A percentile compares a stretch with the other conserved stretches of the same genome.
phyloP scores from a whole-genome alignment of 2,113 vertebrate genomes.

The Phylloscopus trochilus region DNA sequence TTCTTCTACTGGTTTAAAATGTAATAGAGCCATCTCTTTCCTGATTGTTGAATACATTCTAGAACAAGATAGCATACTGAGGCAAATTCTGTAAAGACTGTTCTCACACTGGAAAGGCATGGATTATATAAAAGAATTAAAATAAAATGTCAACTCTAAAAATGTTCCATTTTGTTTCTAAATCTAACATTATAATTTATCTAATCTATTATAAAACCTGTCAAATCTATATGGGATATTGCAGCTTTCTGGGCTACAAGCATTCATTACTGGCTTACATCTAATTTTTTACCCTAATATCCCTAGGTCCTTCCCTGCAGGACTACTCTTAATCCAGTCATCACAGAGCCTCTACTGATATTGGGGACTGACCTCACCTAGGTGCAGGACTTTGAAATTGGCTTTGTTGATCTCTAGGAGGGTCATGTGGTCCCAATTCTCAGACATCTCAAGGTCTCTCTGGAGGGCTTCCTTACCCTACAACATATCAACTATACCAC shows the following conservation, averaged over 20 bases:
- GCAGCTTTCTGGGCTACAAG: not conserved
- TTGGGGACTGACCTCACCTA: not conserved
- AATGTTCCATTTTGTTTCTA: not conserved
- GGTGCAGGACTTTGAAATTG: not conserved
- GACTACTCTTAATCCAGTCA: not conserved
- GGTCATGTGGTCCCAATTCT: not conserved
- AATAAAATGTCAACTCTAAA: not conserved
- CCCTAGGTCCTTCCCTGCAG: not conserved
- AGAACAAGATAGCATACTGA: not conserved
- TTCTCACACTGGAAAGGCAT: not conserved
- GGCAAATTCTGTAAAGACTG: not conserved
- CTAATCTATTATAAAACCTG: not conserved
- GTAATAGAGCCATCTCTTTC: not conserved
- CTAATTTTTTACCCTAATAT: not conserved
- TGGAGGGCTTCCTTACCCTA: not conserved
- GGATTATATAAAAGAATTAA: not conserved
- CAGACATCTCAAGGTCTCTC: not conserved
- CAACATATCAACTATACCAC: not conserved
- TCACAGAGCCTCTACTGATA: not conserved
- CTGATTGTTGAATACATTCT: not conserved
- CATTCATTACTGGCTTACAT: accelerated
- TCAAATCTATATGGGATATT: not conserved
- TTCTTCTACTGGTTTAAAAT: not conserved
- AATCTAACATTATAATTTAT: not conserved
- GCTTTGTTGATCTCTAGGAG: not conserved